Evolutionary conservation across 2,888 invertebrate species (phyloP), one percentile per base, ranked within the genome.

Genomic region (Dryadula phaetusa): DNA sequence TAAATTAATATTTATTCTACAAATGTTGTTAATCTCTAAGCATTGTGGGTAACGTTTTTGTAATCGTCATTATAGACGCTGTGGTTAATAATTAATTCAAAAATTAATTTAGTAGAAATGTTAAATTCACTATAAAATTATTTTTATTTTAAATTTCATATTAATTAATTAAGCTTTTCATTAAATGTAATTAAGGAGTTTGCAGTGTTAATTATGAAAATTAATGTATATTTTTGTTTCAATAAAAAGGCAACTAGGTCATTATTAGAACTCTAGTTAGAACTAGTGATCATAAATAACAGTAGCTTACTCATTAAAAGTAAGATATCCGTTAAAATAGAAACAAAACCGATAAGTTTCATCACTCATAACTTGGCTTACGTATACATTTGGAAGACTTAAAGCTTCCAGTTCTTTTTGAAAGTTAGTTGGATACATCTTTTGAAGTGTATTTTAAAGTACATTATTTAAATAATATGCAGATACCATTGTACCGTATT

Each of bases 1-100:
- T 67, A 64, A 67, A 71, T 71, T 71, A 71, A 69, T 69, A 66
- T 69, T 71, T 69, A 71, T 71, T 66, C 66, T 58, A 46, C 54
- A 64, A 49, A 25, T 10, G 18, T 47, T 10, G 32, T 58, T 42
- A 58, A 47, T 56, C 34, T 25, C 18, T 40, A 47, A 37, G 28
- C 32, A 49, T 28, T 47, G 32, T 16, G n/a, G 25, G 18, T 14
- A 6, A 49, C 14, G 8, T 53, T 53, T 34, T 18, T 22, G 28
- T 20, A 34, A 64, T 40, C 8, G 28, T 20, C 37, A 37, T 47
- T 34, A 28, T 49, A 18, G 12, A 16, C 6, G 37, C n/a, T 25
- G 22, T 44, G 12, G 14, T 25, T 25, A 34, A 18, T 53, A 12
- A n/a, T n/a, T n/a, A n/a, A n/a, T 14, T 54, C 14, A 14, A 18